Percentiles rank a stretch among this genome's conserved stretches.
Evolutionary conservation across 2,797 vertebrate genomes (phyloP).

Genomic region (Anomalospiza imberbis): DNA sequence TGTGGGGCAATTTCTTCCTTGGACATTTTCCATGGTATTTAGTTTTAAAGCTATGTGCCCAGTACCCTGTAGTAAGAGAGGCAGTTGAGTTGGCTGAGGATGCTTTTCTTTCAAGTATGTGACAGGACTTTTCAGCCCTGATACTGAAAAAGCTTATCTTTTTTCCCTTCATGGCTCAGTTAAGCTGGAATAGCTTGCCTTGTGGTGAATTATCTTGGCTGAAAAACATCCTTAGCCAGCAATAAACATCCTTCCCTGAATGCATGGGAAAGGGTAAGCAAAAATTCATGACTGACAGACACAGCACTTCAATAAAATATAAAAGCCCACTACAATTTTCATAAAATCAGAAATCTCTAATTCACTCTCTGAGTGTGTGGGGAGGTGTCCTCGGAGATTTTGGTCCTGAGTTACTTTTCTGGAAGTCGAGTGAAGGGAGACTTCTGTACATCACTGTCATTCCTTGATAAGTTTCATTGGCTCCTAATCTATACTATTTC

Average conservation of each 20-base stretch:
- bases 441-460: neutral
- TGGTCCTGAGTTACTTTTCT: rapidly evolving
- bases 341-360: neutral
- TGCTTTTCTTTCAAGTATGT: neutral
- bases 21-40: neutral
- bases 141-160: neutral
- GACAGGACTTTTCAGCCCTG: neutral
- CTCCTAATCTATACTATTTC: neutral
- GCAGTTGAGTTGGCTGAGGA: neutral
- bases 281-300: neutral
- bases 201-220: neutral
- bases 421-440: neutral
- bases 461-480: neutral
- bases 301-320: neutral
- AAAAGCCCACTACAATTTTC: neutral
- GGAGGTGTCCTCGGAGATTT: neutral
- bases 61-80: neutral
- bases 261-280: neutral
- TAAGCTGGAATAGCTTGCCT: neutral
- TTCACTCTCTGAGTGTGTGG: neutral
- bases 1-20: neutral
- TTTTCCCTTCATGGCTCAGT: neutral
- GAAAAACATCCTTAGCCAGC: neutral
- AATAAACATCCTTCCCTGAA: neutral
- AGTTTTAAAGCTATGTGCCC: neutral